Percentiles rank a stretch among this genome's conserved stretches.
Evolutionary conservation across 2,797 vertebrate species (phyloP).

Genomic region (Apogon hyalosoma): DNA sequence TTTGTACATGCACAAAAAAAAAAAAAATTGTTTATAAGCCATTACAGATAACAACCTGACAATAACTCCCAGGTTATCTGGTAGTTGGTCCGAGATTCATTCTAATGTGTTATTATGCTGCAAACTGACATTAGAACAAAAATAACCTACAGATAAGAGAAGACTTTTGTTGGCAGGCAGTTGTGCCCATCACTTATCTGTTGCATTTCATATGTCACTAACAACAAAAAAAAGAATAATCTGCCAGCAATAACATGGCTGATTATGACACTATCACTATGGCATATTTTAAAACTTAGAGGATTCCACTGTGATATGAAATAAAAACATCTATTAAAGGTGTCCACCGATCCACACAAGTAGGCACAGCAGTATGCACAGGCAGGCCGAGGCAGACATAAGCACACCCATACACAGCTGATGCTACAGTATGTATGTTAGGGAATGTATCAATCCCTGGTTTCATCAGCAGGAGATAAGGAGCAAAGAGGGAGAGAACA

Average conservation of each 20-base stretch:
- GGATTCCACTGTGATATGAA: constrained; percentile 48
- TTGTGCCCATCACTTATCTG: constrained; percentile 15
- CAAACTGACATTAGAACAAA: no score
- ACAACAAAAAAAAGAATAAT: constrained; percentile 49
- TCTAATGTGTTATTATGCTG: no score
- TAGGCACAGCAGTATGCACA: background rate
- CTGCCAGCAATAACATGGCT: constrained; percentile 36
- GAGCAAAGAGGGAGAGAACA: constrained; percentile 74
- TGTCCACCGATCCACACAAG: no score
- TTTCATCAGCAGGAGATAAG: constrained; percentile 83
- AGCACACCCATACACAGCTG: constrained; percentile 13
- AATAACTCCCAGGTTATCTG: background rate
- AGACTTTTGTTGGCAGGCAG: background rate
- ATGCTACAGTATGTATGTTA: constrained; percentile 24
- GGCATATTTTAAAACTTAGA: constrained; percentile 49
- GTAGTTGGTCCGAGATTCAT: no score
- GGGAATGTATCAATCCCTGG: constrained; percentile 60
- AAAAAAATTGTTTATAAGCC: no score
- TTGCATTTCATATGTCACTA: constrained; percentile 36
- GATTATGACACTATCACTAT: constrained; percentile 42
- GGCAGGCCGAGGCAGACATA: constrained; percentile 33
- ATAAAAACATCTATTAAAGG: constrained; percentile 49
- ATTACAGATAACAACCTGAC: background rate
- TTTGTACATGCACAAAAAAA: background rate
- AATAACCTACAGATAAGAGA: background rate